Conservation (phyloP, 2,888 invertebrate genomes). For the Ephialtes manifestator region DNA sequence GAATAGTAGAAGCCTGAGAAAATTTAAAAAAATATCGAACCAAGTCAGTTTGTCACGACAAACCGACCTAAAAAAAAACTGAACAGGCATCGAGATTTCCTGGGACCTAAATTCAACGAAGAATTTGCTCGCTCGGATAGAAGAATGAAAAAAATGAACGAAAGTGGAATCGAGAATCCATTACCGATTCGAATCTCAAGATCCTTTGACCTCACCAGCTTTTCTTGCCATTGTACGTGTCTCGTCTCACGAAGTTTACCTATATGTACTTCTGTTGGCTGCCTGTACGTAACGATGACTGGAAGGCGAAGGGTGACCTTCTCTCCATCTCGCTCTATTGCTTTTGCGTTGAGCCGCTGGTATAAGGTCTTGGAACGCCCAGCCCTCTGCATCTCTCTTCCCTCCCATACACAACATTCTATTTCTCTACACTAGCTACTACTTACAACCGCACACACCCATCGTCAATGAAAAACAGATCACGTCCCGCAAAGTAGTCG, state of each 20-base stretch:
- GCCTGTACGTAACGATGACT: too few relatives aligned
- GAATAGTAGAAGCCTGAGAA: too few relatives aligned
- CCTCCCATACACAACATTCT: neutral
- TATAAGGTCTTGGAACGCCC: neutral
- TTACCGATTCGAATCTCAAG: slow-evolving; percentile 22
- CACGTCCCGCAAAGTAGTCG: slow-evolving; percentile 40
- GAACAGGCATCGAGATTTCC: slow-evolving; percentile 10
- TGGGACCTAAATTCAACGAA: neutral
- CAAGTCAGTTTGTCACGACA: neutral
- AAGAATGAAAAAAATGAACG: neutral
- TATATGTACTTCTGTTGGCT: neutral
- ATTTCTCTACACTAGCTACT: neutral
- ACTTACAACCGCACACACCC: neutral
- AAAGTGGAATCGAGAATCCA: slow-evolving; percentile 19
- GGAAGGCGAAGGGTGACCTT: slow-evolving; percentile 27
- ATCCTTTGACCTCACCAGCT: slow-evolving; percentile 42
- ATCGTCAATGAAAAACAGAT: slow-evolving; percentile 46
- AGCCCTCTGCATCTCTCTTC: neutral
- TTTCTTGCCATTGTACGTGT: slow-evolving; percentile 16
- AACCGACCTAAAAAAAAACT: neutral
- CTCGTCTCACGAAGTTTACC: slow-evolving; percentile 24
- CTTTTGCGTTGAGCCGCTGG: neutral
- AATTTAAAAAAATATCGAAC: neutral
- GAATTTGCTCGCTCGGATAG: slow-evolving; percentile 15
- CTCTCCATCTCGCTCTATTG: neutral